Conservation (phyloP, 2,888 invertebrate species). For the Patella caerulea region DNA sequence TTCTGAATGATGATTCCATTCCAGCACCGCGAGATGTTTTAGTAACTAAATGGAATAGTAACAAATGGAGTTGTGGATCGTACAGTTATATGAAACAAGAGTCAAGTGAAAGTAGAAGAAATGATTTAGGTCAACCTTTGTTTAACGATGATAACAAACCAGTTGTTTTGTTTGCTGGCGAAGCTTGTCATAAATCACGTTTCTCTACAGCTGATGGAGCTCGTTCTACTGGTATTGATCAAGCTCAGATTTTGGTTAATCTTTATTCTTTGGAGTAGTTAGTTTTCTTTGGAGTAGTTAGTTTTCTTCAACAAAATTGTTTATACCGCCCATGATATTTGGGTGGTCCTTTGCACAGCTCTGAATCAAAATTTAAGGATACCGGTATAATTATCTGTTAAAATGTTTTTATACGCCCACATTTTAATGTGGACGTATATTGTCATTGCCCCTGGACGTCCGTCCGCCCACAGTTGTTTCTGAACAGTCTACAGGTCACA, state of each 20-base stretch:
- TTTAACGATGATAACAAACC: constrained; percentile 71
- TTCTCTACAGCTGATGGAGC: constrained; percentile 87
- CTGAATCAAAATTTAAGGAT: too few relatives aligned
- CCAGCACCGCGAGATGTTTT: constrained; percentile 80
- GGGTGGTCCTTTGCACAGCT: too few relatives aligned
- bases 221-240: constrained; percentile 80
- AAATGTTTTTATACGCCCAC: too few relatives aligned
- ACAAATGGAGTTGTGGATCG: constrained; percentile 82
- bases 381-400: too few relatives aligned
- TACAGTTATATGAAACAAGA: constrained; percentile 76
- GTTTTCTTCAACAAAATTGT: too few relatives aligned
- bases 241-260: constrained; percentile 3
- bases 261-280: background rate
- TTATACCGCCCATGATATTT: too few relatives aligned
- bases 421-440: too few relatives aligned
- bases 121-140: constrained; percentile 52
- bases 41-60: constrained; percentile 79
- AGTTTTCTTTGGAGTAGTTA: too few relatives aligned
- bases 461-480: too few relatives aligned
- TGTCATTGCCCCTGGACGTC: too few relatives aligned
- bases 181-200: constrained; percentile 84
- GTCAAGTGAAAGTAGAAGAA: constrained; percentile 37
- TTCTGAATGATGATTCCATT: constrained; percentile 81
- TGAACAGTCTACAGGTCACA: too few relatives aligned
- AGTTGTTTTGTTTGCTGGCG: constrained; percentile 84